These are phyloP conservation scores for Chanos chanos DNA, from an alignment of 2,797 vertebrate genomes.

Conservation along the genomic window DNA sequence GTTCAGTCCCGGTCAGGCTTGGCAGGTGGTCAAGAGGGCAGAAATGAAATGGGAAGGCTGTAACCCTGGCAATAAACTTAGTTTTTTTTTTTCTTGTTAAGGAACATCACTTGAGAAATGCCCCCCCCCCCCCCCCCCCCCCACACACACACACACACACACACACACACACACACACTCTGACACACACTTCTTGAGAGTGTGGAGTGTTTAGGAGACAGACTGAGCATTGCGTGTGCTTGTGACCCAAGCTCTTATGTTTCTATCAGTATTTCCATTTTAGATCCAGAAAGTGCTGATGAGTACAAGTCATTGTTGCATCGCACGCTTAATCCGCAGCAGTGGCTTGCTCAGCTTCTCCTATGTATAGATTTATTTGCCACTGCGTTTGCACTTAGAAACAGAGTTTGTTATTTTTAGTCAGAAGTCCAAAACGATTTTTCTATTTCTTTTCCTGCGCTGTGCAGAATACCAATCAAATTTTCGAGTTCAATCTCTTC, in stretches of 20 bases:
- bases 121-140: conserved; percentile 3
- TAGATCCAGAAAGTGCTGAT: conserved; percentile 72
- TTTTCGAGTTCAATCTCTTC: conserved; percentile 55
- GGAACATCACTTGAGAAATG: conserved; percentile 23
- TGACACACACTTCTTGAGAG: conserved; percentile 16
- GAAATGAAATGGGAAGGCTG: conserved; percentile 32
- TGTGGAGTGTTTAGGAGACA: conserved; percentile 12
- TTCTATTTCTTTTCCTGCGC: neutral
- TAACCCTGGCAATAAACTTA: conserved; percentile 32
- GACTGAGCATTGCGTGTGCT: conserved; percentile 45
- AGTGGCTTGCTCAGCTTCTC: conserved; percentile 45
- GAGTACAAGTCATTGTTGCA: conserved; percentile 57
- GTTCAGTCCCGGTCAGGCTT: neutral
- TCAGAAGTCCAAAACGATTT: conserved; percentile 34
- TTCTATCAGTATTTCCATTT: conserved; percentile 71
- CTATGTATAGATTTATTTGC: conserved; percentile 43
- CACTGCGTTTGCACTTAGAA: conserved; percentile 41
- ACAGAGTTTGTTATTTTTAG: conserved; percentile 47
- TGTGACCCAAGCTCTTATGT: conserved; percentile 51
- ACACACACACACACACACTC: neutral
- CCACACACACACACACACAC: neutral
- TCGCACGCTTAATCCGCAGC: conserved; percentile 61
- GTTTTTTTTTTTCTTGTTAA: conserved; percentile 28
- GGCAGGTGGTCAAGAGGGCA: conserved; percentile 42
- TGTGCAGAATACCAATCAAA: conserved; percentile 50